These are phyloP conservation scores for Hippopotamus amphibius DNA, from an alignment of 2,113 vertebrate genomes.

Conservation along the genomic window DNA sequence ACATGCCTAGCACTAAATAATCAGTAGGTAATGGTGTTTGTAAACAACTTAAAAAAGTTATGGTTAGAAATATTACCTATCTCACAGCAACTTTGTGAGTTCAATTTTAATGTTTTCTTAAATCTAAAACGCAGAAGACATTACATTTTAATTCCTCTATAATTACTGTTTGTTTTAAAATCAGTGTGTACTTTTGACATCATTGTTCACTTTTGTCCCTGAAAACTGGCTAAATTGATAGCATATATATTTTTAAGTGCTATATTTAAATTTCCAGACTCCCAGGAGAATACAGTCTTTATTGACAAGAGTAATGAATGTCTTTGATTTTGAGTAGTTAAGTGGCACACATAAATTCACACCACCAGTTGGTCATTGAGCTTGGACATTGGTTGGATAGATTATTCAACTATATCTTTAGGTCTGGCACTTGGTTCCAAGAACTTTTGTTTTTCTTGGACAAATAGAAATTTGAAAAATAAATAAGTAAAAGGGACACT, in stretches of 20 bases:
- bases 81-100: background rate
- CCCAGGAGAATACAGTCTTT: background rate
- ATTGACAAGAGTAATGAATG: background rate
- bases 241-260: background rate
- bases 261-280: background rate
- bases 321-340: conserved; percentile 27
- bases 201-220: background rate
- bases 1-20: background rate
- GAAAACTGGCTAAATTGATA: background rate
- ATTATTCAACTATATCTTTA: background rate
- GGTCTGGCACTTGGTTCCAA: background rate
- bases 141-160: background rate
- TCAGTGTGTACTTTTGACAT: background rate
- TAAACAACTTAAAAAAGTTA: background rate
- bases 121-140: background rate
- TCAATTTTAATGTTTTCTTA: background rate
- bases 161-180: background rate
- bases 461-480: conserved; percentile 13
- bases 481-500: background rate
- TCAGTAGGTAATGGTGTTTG: background rate
- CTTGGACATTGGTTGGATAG: background rate
- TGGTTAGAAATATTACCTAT: background rate
- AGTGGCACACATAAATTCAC: background rate
- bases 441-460: background rate
- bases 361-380: background rate